Conservation (phyloP, 2,113 vertebrate species). For the Platanista minor region DNA sequence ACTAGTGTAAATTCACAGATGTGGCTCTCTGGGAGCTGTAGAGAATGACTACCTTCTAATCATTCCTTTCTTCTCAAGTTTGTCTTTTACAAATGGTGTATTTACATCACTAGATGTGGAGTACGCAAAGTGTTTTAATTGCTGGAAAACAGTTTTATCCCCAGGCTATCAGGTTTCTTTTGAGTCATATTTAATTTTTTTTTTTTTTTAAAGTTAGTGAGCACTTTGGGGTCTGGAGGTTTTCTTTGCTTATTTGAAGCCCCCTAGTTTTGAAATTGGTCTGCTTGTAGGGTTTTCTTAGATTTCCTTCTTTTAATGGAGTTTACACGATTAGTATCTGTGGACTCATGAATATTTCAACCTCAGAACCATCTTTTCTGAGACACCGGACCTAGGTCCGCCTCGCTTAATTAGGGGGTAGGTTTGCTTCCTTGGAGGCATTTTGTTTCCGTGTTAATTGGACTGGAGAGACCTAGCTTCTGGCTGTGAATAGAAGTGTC, state of each 20-base stretch:
- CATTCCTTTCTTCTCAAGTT: background rate
- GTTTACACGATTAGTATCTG: background rate
- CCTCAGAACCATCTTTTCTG: slow-evolving; percentile 28
- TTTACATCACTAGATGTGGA: background rate
- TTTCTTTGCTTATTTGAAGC: background rate
- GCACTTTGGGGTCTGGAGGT: background rate
- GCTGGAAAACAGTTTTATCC: slow-evolving; percentile 8
- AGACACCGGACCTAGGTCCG: slow-evolving; percentile 40
- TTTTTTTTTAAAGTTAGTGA: background rate
- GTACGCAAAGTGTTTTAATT: background rate
- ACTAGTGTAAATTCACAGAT: background rate
- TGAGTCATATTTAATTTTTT: background rate
- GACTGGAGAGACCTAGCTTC: background rate
- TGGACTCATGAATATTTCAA: slow-evolving; percentile 42
- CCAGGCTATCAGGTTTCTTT: background rate
- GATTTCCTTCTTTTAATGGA: background rate
- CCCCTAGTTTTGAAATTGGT: background rate
- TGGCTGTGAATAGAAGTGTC: slow-evolving; percentile 37
- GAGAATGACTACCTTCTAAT: background rate
- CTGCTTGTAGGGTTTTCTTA: background rate
- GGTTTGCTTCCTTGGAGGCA: slow-evolving; percentile 54
- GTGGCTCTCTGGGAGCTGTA: background rate
- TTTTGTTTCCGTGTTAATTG: slow-evolving; percentile 55
- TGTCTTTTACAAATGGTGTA: background rate
- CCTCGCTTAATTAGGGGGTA: slow-evolving; percentile 41